Conservation (phyloP, 2,113 vertebrate genomes). For the Salminus brasiliensis region DNA sequence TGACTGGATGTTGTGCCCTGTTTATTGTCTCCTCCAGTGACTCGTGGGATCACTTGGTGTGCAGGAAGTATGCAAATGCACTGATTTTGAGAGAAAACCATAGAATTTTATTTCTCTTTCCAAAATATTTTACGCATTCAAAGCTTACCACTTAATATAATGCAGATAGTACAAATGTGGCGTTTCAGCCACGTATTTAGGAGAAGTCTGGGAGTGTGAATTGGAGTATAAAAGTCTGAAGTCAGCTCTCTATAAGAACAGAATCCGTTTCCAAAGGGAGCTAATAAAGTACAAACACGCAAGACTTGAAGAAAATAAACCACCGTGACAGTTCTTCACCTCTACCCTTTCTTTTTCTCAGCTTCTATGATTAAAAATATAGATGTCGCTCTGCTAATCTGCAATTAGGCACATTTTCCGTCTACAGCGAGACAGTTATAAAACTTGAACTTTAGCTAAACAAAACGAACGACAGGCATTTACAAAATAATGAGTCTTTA, state of each 20-base stretch:
- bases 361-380: not conserved
- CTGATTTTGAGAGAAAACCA: not conserved
- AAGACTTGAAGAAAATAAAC: not conserved
- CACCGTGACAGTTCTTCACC: not conserved
- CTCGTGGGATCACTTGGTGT: no score
- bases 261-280: not conserved
- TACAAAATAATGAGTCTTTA: slow-evolving; percentile 33
- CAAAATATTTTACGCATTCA: not conserved
- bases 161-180: not conserved
- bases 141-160: not conserved
- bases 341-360: not conserved
- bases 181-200: not conserved
- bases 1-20: not conserved
- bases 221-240: slow-evolving; percentile 8
- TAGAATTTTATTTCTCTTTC: not conserved
- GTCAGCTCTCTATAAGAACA: not conserved
- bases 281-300: not conserved
- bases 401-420: not conserved
- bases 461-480: slow-evolving; percentile 7
- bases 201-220: not conserved
- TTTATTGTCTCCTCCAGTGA: not conserved
- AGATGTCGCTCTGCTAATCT: not conserved
- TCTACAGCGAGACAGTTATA: slow-evolving; percentile 3
- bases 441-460: not conserved
- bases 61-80: no score